Base-by-base conservation (phyloP, 2,888 invertebrate genomes). In the Drosophila kuntzei region DNA sequence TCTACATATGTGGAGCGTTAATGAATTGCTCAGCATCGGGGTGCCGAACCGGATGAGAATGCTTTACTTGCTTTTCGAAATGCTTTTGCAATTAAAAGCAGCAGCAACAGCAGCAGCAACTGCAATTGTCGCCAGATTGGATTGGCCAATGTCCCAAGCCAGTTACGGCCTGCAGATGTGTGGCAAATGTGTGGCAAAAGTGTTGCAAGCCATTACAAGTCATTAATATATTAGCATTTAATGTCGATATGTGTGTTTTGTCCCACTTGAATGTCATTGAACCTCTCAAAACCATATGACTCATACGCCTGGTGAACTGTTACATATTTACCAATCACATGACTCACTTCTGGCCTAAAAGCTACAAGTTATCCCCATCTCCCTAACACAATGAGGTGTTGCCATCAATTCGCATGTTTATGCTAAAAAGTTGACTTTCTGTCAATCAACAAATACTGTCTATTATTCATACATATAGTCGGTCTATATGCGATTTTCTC, bases 1-100 rank as follows among this genome's bases (percentile, higher is more conserved):
- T 18, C 32, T 18, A 41, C 36, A 64, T 75, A 44, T 82, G 83
- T 85, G 72, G 80, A 79, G 79, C 88, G 86, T 83, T 87, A 85
- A 86, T 85, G 88, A 87, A 86, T 87, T 77, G 83, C 34, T 49
- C 58, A 32, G 44, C 55, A 54, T 61, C 70, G 49, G 79, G 78
- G 80, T 82, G 84, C 61, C 69, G 79, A 86, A 83, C 85, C 85
- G 85, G 85, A 86, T 86, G 85, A 83, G 81, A 86, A 83, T 74
- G 88, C 67, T 69, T 74, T 67, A 71, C 72, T 75, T 75, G 53
- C 63, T 69, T 53, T 76, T 79, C 49, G 74, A 63, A 63, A 71
- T 74, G 63, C 58, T 65, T 65, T 83, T 67, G 78, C 80, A 86
- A 82, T 82, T 82, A 82, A 82, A 86, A 80, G 75, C 77, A 54